Base-by-base conservation (phyloP, 1,140 invertebrate species). In the Drosophila micromelanica region DNA sequence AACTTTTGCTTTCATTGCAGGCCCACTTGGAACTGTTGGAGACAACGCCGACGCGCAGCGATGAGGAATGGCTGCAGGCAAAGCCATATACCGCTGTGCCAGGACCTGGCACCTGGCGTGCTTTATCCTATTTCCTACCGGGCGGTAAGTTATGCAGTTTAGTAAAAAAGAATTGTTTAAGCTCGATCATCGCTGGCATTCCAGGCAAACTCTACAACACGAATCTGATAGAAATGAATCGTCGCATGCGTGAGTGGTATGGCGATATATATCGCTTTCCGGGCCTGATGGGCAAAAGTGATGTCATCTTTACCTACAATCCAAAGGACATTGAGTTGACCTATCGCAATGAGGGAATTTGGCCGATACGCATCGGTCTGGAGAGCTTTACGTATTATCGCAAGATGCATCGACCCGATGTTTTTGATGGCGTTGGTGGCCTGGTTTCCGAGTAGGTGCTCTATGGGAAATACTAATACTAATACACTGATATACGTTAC, bases 281-380 rank as follows among this genome's bases (percentile, higher is more conserved):
- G 0, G 91, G 86, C 0, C 15, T 90, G 13, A 74, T 92, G 67
- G 87, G 91, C n/a, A 89, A 76, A 38, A 12, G 54, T 0, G 92
- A 86, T 59, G 59, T 73, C 3, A 80, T 89, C 15, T 91, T 90
- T 35, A 92, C 77, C 1, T 90, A 90, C 15, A 90, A 91, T 38
- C 78, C 84, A 0, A 35, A 73, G 0, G 91, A 92, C 54, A 77
- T 91, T 55, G 90, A 82, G 38, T 6, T 61, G 17, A 82, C 89
- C 37, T 90, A 90, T 32, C 77, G 90, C 32, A 80, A 86, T 42
- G 90, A 91, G 13, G 92, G 92, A 13, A 6, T 85, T 20, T 92
- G 92, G 92, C 92, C 92, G 12, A 76, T 80, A 38, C 79, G 90
- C 7, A 65, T 76, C 4, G 85, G 85, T 1, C 56, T 92, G 4